Evolutionary conservation across 2,888 invertebrate genomes (phyloP).

Genomic region (Sussaba pulchella): DNA sequence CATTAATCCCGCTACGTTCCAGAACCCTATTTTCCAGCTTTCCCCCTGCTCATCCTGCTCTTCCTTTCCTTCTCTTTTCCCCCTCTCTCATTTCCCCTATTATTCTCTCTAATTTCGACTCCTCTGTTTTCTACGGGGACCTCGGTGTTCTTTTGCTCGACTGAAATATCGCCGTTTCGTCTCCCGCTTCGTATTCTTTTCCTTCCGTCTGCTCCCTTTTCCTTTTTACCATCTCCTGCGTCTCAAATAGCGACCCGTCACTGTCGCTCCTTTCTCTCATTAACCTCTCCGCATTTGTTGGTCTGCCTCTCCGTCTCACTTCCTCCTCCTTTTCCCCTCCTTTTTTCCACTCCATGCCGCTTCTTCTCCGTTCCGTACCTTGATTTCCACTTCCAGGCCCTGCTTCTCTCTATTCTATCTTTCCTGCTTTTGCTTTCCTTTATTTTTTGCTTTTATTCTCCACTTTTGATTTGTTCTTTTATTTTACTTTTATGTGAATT

Average conservation of each 20-base stretch:
- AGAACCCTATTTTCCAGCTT: constrained; percentile 4
- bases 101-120: not conserved
- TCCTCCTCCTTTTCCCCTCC: not conserved
- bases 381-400: not conserved
- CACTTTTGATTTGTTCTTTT: too few relatives aligned
- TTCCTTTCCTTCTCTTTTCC: not conserved
- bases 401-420: not conserved
- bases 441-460: too few relatives aligned
- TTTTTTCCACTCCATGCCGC: not conserved
- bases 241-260: constrained; percentile 17
- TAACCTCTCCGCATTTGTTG: not conserved
- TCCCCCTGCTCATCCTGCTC: not conserved
- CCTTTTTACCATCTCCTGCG: not conserved
- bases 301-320: not conserved
- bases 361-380: not conserved
- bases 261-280: not conserved
- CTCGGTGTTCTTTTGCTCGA: not conserved
- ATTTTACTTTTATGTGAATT: too few relatives aligned
- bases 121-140: not conserved
- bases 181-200: not conserved
- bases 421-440: too few relatives aligned
- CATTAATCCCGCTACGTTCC: constrained; percentile 37
- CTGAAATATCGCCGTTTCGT: not conserved
- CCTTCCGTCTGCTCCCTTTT: not conserved
- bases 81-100: not conserved